Base-by-base conservation (phyloP, 2,113 vertebrate genomes). In the Semicossyphus pulcher region DNA sequence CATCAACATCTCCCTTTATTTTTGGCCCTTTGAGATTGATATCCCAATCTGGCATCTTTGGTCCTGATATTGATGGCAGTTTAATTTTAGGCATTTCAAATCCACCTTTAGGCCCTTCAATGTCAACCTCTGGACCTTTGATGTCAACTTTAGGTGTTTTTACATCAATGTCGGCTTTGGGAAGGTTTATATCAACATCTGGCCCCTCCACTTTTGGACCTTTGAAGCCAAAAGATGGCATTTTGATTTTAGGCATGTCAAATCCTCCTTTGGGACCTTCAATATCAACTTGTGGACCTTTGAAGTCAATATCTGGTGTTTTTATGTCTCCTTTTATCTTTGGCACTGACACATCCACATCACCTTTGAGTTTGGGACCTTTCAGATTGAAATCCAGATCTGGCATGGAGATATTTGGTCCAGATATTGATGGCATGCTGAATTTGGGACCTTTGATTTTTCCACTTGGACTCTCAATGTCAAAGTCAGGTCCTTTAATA, bases 231-330 rank as follows among this genome's bases (percentile, higher is more conserved):
- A 82, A 72, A 1, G 83, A 73, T 25, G 91, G 91, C 56, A 93
- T 76, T 34, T 67, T 49, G 62, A 78, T 47, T 84, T 80, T 37
- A 51, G 78, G 94, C 87, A 85, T 73, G 45, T 85, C 67, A 29
- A 87, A 69, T 44, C 72, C 76, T 20, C 67, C 76, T 23, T 64
- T 48, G 0, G 8, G 23, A 0, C 67, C 68, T 1, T 68, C 29
- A 10, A 53, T 25, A 1, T 61, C 15, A 2, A 68, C 0, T 9
- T 68, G 41, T 2, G 42, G 21, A 3, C 62, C 53, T 21, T 65
- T 41, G 25, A 83, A 20, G 10, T 63, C 75, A 3, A 79, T 4
- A 1, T 76, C 8, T 5, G 54, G 76, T 10, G 3, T 9, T 47
- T 68, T 34, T 0, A 85, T 15, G 5, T 76, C 59, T 25, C 87